Evolutionary conservation across 2,113 vertebrate genomes (phyloP), one percentile per base, ranked within the genome.

Genomic region (Rostratula benghalensis): DNA sequence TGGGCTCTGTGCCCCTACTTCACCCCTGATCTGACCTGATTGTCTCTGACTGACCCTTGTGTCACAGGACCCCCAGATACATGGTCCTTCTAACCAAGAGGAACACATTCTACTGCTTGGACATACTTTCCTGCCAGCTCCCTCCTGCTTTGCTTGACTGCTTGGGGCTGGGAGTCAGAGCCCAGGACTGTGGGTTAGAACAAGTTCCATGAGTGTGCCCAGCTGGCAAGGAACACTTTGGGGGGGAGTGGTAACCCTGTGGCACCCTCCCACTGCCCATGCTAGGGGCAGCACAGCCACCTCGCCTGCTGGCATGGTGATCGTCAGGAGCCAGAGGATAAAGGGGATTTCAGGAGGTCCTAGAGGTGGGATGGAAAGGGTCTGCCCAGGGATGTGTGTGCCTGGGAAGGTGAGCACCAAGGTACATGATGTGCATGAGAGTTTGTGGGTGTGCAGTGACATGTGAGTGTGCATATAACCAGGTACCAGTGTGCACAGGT

Each of bases 401-500:
- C 37, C 4, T 7, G 10, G 8, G 23, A 74, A 30, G 27, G 21
- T 39, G 54, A 13, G 1, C 2, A 1, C 1, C 24, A 13, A 0
- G 25, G 19, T 20, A 10, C 7, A 77, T 25, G 37, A 28, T 30
- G 9, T 30, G 46, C 48, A 5, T n/a, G 33, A 31, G 56, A 22
- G 27, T 33, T 48, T 1, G 1, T 27, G 37, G 9, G 9, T 57
- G 22, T 50, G 18, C 21, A 8, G 0, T 41, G 57, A 30, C 14
- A 31, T 6, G 25, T 0, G 0, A 33, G 6, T 20, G 31, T 57
- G 50, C 0, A 0, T 46, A n/a, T 16, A 33, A 46, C 31, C 18
- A 46, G 2, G 6, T 56, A 63, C 23, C n/a, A 48, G 33, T 16
- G 21, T 50, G 57, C 12, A 5, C 19, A 13, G 30, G 30, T 31